Base-by-base conservation (phyloP, 2,113 vertebrate species). In the Neofelis nebulosa region DNA sequence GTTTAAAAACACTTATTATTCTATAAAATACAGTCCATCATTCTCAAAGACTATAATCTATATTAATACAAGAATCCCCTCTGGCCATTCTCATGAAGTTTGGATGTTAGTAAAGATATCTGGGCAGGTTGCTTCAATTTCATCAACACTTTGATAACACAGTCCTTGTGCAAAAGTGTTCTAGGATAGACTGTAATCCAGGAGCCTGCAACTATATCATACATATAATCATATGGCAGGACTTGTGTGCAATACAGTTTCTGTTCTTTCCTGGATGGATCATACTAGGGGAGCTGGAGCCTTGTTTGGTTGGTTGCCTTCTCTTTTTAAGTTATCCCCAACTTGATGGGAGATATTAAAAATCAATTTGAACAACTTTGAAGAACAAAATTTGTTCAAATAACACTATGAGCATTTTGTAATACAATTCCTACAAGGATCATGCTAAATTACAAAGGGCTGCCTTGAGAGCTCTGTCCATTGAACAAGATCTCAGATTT, bases 401-500 rank as follows among this genome's bases (percentile, higher is more conserved):
- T 19, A 76, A 4, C 31, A 88, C 4, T 2, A 48, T 82, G 7
- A n/a, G 41, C 11, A 57, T 38, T 79, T 18, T 2, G 15, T n/a
- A 45, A 14, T 71, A 4, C 21, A 48, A 48, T 50, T 5, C 1
- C 7, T 33, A 13, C 38, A 95, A 63, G 1, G 25, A 74, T 36
- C 12, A 33, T 5, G 3, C 9, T 80, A 50, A 83, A 52, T 7
- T 3, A 84, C 23, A 8, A 0, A 5, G 1, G 5, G 7, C 1
- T 69, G 7, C 55, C 18, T 68, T 66, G 15, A 81, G 33, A 2
- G 50, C 1, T 55, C 57, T 36, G 19, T 31, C 4, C 2, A 4
- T 25, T 79, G 10, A 74, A 2, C 1, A 85, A 82, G 83, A 74
- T 48, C 21, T 87, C 21, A 38, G 7, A 71, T 79, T 23, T 65